Evolutionary conservation across 2,888 invertebrate genomes (phyloP).

Genomic region (Mesoligia furuncula): DNA sequence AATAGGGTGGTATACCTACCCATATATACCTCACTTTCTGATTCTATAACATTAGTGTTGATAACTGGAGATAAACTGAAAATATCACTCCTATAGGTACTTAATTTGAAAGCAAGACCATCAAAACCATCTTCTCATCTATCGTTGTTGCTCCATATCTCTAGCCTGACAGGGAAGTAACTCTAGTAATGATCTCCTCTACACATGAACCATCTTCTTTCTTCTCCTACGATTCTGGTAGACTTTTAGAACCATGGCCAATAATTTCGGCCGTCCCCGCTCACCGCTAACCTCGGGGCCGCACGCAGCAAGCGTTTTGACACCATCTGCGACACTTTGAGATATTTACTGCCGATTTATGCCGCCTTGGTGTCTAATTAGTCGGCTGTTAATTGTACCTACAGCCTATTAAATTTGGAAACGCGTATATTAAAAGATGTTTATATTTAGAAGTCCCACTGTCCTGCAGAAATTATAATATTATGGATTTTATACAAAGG

Average conservation of each 20-base stretch:
- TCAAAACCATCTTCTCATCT: not conserved
- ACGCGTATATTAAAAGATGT: slow-evolving; percentile 46
- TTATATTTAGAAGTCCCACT: slow-evolving; percentile 24
- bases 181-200: too few species aligned
- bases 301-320: slow-evolving; percentile 71
- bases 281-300: slow-evolving; percentile 61
- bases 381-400: slow-evolving; percentile 67
- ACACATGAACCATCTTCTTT: not conserved
- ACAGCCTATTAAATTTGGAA: slow-evolving; percentile 61
- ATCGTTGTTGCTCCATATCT: too few species aligned
- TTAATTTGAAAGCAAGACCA: not conserved
- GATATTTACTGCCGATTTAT: slow-evolving; percentile 84
- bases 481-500: not conserved
- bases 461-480: not conserved
- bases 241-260: slow-evolving; percentile 1
- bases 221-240: too few species aligned
- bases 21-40: not conserved
- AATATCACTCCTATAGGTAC: too few species aligned
- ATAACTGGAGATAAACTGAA: not conserved
- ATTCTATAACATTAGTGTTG: too few species aligned
- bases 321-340: slow-evolving; percentile 82
- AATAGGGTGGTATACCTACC: too few species aligned
- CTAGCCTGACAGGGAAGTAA: not conserved
- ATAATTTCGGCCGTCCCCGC: slow-evolving; percentile 6
- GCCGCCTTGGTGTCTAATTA: slow-evolving; percentile 79